A percentile compares a stretch with the other conserved stretches of the same genome.
Conservation (phyloP, 2,888 invertebrate species). For the Vanessa cardui region DNA sequence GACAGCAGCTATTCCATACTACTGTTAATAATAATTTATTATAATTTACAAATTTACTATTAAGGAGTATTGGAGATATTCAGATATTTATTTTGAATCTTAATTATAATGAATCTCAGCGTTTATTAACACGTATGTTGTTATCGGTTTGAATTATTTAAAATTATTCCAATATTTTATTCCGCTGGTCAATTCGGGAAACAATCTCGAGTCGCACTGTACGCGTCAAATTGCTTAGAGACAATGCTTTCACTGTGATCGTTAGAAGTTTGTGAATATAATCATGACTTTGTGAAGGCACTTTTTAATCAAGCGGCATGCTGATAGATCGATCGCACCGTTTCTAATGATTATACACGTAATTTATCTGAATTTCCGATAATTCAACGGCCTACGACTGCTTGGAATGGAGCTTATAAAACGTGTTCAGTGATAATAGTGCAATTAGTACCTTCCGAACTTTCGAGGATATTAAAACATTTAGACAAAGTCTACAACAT, state of each 20-base stretch:
- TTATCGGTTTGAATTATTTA: constrained; percentile 56
- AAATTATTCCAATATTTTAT: constrained; percentile 51
- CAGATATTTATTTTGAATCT: constrained; percentile 73
- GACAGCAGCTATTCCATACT: constrained; percentile 79
- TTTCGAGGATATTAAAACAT: constrained; percentile 29
- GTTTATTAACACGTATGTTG: constrained; percentile 52
- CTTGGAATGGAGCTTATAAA: constrained; percentile 61
- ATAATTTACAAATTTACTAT: constrained; percentile 74
- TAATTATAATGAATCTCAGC: constrained; percentile 74
- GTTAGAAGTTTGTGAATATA: constrained; percentile 58
- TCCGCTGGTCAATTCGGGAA: constrained; percentile 55
- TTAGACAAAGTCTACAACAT: constrained; percentile 35
- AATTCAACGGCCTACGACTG: constrained; percentile 42
- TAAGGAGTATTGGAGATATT: constrained; percentile 70
- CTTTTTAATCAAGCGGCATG: constrained; percentile 54
- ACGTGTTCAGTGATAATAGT: constrained; percentile 43
- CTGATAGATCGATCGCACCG: constrained; percentile 33
- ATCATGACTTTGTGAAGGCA: constrained; percentile 62
- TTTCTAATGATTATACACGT: constrained; percentile 26
- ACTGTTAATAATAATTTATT: constrained; percentile 81
- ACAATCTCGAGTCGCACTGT: constrained; percentile 53
- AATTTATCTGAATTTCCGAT: constrained; percentile 22
- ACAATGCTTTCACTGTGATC: constrained; percentile 70
- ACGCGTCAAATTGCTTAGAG: constrained; percentile 59
- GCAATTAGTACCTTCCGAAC: constrained; percentile 39